phyloP scores from a whole-genome alignment of 2,113 vertebrate species.

The Andinoacara biseriatus region DNA sequence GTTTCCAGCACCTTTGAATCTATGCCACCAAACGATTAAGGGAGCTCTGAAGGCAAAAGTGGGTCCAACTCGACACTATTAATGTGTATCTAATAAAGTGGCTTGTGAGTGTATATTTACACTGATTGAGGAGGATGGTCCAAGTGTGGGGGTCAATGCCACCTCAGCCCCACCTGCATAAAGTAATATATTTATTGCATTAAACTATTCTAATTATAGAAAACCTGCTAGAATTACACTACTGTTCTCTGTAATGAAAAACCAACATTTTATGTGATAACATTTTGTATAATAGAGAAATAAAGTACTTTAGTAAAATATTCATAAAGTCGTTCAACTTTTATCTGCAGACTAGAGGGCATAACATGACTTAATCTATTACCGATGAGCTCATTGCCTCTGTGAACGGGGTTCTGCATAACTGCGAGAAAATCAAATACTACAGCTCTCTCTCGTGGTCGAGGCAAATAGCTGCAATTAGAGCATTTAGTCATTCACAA shows the following conservation, averaged over 20 bases:
- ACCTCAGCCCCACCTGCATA: neutral
- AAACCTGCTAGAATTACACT: neutral
- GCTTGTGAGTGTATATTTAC: neutral
- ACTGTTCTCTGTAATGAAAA: neutral
- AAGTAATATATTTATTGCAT: neutral
- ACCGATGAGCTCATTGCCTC: neutral
- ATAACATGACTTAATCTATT: neutral
- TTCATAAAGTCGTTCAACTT: neutral
- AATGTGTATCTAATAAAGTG: neutral
- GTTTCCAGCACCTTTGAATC: neutral
- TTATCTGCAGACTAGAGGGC: neutral
- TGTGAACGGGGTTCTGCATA: neutral
- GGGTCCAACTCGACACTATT: too few species aligned
- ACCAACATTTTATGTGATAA: neutral
- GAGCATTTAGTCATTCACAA: neutral
- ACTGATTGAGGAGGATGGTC: neutral
- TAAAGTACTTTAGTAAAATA: neutral
- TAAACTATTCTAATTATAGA: neutral
- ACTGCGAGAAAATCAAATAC: neutral
- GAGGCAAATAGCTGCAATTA: fast-evolving
- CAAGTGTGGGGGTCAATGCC: neutral
- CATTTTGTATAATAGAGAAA: neutral
- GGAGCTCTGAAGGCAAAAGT: neutral
- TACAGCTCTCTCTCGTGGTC: constrained; percentile 28
- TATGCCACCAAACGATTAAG: neutral